A percentile compares a stretch with the other conserved stretches of the same genome.
Evolutionary conservation across 2,797 vertebrate species (phyloP).

Genomic region (Distichodus sexfasciatus): DNA sequence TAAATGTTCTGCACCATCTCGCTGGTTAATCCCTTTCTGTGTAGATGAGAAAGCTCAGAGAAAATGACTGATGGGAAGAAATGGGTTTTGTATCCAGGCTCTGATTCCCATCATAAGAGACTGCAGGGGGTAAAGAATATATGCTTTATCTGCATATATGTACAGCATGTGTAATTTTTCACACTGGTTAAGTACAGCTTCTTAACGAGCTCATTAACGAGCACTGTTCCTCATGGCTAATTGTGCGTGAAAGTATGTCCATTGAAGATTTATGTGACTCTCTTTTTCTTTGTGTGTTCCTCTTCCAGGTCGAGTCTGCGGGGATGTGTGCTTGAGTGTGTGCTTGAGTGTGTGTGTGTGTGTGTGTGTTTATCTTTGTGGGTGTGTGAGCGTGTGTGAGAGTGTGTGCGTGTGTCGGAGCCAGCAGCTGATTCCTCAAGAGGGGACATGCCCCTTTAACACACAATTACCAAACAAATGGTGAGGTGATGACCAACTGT

Average conservation of each 20-base stretch:
- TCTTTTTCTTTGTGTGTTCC: not conserved
- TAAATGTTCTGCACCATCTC: not conserved
- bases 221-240: too few species aligned
- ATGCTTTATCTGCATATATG: not conserved
- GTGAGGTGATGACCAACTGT: slow-evolving; percentile 57
- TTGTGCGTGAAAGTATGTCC: too few species aligned
- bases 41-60: slow-evolving; percentile 8
- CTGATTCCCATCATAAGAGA: not conserved
- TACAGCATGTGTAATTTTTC: too few species aligned
- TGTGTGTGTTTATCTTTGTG: not conserved
- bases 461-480: slow-evolving; percentile 70
- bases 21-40: slow-evolving; percentile 40
- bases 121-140: not conserved
- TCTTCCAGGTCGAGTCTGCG: slow-evolving; percentile 55
- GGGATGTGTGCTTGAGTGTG: slow-evolving; percentile 45
- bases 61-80: slow-evolving; percentile 20
- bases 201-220: too few species aligned
- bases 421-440: slow-evolving; percentile 57
- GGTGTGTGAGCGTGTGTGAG: slow-evolving; percentile 23
- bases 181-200: too few species aligned
- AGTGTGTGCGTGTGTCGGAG: slow-evolving; percentile 43
- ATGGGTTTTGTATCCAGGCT: not conserved
- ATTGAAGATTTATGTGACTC: not conserved
- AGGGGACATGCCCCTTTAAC: slow-evolving; percentile 70
- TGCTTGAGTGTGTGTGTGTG: slow-evolving; percentile 1